phyloP scores from a whole-genome alignment of 2,797 vertebrate genomes.

The Pipistrellus pipistrellus region DNA sequence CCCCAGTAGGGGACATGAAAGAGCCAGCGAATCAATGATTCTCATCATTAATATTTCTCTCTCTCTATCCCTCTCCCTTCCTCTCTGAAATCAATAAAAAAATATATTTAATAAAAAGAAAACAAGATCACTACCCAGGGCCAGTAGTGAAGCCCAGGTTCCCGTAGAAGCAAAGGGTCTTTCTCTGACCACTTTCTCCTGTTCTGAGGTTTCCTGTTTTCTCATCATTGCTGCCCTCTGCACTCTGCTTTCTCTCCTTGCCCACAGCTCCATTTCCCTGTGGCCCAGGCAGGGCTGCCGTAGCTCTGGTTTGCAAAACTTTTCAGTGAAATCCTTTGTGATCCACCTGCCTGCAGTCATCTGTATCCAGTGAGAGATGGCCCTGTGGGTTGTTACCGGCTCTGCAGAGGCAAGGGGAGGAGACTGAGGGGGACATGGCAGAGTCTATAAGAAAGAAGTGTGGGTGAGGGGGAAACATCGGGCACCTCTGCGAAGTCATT shows the following conservation, averaged over 20 bases:
- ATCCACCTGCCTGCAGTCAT: background rate
- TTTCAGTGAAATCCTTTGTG: background rate
- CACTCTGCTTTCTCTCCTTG: background rate
- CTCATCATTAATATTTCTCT: too few relatives aligned
- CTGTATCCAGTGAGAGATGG: background rate
- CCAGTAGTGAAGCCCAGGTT: background rate
- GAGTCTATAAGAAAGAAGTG: background rate
- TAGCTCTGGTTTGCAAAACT: background rate
- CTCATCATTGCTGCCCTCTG: background rate
- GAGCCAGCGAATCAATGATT: too few relatives aligned
- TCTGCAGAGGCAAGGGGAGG: background rate
- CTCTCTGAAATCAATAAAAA: too few relatives aligned
- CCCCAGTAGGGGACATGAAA: too few relatives aligned
- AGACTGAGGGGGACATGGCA: background rate
- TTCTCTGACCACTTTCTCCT: background rate
- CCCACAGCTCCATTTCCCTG: background rate
- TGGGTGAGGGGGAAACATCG: background rate
- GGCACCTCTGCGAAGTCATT: background rate
- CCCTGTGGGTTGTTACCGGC: background rate
- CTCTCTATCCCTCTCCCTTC: too few relatives aligned
- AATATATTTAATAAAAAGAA: too few relatives aligned
- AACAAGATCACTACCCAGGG: background rate
- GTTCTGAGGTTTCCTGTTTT: background rate
- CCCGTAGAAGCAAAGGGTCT: background rate
- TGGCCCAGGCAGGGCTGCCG: background rate